phyloP scores from a whole-genome alignment of 2,113 vertebrate species.

The Tenrec ecaudatus region DNA sequence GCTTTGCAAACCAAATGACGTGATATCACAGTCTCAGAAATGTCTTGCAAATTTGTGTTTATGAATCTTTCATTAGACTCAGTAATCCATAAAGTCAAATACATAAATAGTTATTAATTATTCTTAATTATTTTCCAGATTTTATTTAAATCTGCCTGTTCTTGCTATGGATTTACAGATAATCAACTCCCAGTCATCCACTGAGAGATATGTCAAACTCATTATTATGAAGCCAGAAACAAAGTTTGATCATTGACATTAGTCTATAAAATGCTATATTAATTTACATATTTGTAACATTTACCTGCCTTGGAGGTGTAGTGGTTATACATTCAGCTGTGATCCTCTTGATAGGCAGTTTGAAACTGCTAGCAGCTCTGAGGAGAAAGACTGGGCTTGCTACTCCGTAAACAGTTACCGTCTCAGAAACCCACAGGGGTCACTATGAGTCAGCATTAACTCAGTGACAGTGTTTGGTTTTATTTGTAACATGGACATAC shows the following conservation, averaged over 20 bases:
- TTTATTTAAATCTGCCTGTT: neutral
- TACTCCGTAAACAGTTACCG: no score
- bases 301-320: no score
- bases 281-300: neutral
- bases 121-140: neutral
- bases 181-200: neutral
- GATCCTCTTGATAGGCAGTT: no score
- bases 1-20: neutral
- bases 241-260: neutral
- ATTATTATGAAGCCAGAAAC: neutral
- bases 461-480: neutral
- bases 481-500: neutral
- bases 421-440: no score
- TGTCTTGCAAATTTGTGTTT: neutral
- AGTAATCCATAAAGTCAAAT: slow-evolving; percentile 20
- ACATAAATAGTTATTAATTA: neutral
- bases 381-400: no score
- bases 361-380: no score
- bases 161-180: neutral
- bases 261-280: neutral
- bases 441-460: no score
- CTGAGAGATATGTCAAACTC: neutral
- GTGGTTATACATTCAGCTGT: no score
- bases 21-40: neutral
- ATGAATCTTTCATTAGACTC: neutral